phyloP scores from a whole-genome alignment of 2,888 invertebrate genomes.

The Pollenia angustigena region DNA sequence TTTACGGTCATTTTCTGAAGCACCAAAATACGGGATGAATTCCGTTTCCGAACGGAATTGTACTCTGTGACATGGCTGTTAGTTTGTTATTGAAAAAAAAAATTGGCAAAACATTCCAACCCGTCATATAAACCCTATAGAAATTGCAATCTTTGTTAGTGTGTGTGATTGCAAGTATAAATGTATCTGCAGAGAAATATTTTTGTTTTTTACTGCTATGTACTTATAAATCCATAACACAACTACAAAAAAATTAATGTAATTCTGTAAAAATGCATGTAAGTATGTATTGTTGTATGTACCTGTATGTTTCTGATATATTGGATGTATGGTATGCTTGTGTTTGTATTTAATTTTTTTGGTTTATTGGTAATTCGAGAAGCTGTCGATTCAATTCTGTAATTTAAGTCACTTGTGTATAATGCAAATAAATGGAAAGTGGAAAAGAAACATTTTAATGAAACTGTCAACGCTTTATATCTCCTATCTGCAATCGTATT shows the following conservation, averaged over 20 bases:
- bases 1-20: no score
- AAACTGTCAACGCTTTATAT: slow-evolving; percentile 74
- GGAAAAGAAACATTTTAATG: slow-evolving; percentile 74
- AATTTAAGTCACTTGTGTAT: slow-evolving; percentile 70
- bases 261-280: background rate
- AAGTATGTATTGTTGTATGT: background rate
- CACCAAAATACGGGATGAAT: no score
- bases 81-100: background rate
- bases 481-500: slow-evolving; percentile 59
- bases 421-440: slow-evolving; percentile 75
- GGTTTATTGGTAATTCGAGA: slow-evolving; percentile 68
- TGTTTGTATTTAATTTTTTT: background rate
- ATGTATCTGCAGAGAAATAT: no score
- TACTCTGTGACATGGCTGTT: no score
- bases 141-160: background rate
- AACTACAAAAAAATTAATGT: background rate
- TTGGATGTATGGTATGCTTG: background rate
- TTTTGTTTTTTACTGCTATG: background rate
- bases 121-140: slow-evolving; percentile 22
- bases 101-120: background rate
- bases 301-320: slow-evolving; percentile 29
- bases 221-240: slow-evolving; percentile 15
- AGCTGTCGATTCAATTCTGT: slow-evolving; percentile 72
- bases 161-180: no score
- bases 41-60: no score